Percentiles rank a stretch among this genome's conserved stretches.
These are phyloP conservation scores for Malacoraja senta DNA, from an alignment of 2,797 vertebrate genomes.

Conservation along the genomic window DNA sequence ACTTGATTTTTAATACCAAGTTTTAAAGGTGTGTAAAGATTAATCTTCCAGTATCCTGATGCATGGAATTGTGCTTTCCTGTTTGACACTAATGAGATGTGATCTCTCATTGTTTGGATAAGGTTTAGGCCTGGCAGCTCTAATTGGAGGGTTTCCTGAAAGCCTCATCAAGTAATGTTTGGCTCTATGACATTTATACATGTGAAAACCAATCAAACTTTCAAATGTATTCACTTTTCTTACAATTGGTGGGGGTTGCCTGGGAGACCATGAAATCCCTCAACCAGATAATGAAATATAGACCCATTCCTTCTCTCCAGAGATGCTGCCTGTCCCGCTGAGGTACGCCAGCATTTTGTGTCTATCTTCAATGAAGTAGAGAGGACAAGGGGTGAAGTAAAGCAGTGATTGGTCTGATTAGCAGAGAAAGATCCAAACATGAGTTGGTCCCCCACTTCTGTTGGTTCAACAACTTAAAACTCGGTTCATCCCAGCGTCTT, in stretches of 20 bases:
- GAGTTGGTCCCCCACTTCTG: neutral
- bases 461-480: neutral
- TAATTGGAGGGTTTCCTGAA: neutral
- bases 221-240: neutral
- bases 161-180: no score
- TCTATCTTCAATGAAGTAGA: no score
- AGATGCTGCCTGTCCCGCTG: no score
- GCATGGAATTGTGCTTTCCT: neutral
- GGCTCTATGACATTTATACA: neutral
- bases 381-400: neutral
- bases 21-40: neutral
- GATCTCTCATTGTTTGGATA: neutral
- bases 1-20: neutral
- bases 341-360: no score
- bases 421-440: neutral
- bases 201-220: neutral
- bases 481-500: neutral
- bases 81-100: neutral
- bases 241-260: neutral
- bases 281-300: neutral
- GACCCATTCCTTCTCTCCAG: no score
- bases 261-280: no score
- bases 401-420: neutral
- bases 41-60: neutral
- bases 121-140: neutral